Percentiles rank a stretch among this genome's conserved stretches.
phyloP scores from a whole-genome alignment of 2,797 vertebrate species.

The Clamator glandarius region DNA sequence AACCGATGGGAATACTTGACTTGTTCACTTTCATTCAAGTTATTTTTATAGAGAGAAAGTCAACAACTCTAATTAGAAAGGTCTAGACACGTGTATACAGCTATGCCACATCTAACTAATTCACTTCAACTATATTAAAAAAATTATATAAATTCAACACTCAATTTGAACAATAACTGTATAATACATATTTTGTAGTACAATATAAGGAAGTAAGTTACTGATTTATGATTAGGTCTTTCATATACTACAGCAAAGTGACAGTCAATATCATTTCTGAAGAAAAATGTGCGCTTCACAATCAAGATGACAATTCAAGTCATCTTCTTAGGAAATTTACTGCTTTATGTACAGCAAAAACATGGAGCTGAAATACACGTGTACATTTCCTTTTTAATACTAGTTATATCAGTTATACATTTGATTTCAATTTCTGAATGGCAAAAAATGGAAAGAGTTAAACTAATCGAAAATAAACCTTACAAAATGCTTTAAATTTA shows the following conservation, averaged over 20 bases:
- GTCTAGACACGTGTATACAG: neutral
- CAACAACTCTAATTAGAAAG: neutral
- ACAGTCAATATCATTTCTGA: neutral
- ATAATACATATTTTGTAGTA: neutral
- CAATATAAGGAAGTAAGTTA: neutral
- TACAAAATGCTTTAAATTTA: slow-evolving; percentile 1
- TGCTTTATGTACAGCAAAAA: slow-evolving; percentile 10
- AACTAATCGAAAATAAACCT: slow-evolving; percentile 47
- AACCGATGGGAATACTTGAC: neutral
- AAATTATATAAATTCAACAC: neutral
- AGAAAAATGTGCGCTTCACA: neutral
- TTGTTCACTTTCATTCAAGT: neutral
- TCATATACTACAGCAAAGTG: neutral
- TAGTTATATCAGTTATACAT: neutral
- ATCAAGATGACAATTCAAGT: neutral
- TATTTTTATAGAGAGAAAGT: slow-evolving; percentile 4
- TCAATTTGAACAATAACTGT: neutral
- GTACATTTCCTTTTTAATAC: neutral
- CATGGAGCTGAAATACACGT: neutral
- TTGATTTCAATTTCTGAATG: slow-evolving; percentile 3
- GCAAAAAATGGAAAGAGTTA: slow-evolving; percentile 18
- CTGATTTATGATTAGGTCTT: neutral
- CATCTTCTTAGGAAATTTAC: neutral
- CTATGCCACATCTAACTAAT: neutral
- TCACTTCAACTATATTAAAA: neutral